Base-by-base conservation (phyloP, 2,888 invertebrate genomes). In the Drosophila formosana region DNA sequence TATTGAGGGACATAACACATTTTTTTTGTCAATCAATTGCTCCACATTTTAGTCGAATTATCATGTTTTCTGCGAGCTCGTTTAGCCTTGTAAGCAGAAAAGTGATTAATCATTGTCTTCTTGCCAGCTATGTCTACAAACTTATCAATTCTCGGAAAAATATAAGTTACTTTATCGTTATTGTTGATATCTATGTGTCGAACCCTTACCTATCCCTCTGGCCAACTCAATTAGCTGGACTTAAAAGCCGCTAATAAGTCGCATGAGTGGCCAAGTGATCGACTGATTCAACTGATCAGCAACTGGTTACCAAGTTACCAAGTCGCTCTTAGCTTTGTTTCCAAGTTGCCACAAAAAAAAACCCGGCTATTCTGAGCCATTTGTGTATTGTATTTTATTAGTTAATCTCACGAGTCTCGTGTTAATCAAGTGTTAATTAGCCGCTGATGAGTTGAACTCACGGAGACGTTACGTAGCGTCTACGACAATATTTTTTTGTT, bases 391-490 rank as follows among this genome's bases (percentile, higher is more conserved):
- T 3, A 37, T 26, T 32, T 4, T 25, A 28, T 51, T 37, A 32
- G 64, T 49, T 49, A 41, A 52, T 8, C 47, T 43, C 60, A 63
- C 56, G 53, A 61, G 53, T 66, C 46, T 32, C 76, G 65, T 61
- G 67, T 60, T 78, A 75, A 80, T 80, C 61, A 82, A 70, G 85
- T 80, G 84, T 75, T 82, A 85, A 85, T 83, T 73, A 66, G 30
- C 32, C 34, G 26, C 47, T 72, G 86, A 82, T 79, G 68, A 79
- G 49, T 70, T 75, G 32, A 65, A 66, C 46, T 65, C 66, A 82
- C 72, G 64, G 37, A 68, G 72, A 70, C 64, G 51, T 71, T 73
- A 73, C 81, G 81, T 76, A 41, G 32, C 53, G 75, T 79, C 82
- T 78, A 68, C 62, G 80, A 72, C 69, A 74, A 74, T 80, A 72